phyloP scores from a whole-genome alignment of 64 coral and sea anemone genomes.

The Stichodactyla helianthus region DNA sequence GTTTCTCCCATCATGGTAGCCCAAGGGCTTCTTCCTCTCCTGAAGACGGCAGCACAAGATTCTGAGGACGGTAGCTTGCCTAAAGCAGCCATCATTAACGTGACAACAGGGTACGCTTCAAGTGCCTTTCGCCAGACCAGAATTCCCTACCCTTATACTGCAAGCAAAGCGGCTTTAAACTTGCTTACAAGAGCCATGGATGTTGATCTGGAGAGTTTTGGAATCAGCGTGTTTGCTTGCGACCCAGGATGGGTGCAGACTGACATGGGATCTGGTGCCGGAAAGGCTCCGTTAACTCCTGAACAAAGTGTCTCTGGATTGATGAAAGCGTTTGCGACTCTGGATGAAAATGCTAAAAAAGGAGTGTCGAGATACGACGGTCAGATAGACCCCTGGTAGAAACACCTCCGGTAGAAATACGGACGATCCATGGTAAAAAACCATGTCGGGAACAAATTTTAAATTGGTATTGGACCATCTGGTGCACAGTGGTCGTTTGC shows the following conservation, averaged over 20 bases:
- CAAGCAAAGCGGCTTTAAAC: conserved; percentile 57
- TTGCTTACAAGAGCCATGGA: conserved; percentile 37
- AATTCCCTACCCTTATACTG: conserved; percentile 23
- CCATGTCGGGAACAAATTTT: too few species aligned
- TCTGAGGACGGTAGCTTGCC: neutral
- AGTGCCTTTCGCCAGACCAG: neutral
- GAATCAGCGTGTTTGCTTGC: conserved; percentile 29
- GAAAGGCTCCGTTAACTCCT: conserved; percentile 19
- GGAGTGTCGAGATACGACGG: neutral
- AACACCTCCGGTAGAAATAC: neutral
- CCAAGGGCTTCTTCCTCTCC: conserved; percentile 37
- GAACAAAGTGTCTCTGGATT: conserved; percentile 35
- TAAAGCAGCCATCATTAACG: conserved; percentile 41
- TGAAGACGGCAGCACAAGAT: conserved; percentile 25
- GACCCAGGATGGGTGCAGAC: conserved; percentile 67
- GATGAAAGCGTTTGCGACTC: conserved; percentile 34
- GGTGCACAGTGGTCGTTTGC: too few species aligned
- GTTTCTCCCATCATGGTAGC: conserved; percentile 51
- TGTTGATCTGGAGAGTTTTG: conserved; percentile 44
- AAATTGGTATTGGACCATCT: too few species aligned
- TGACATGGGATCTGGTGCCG: conserved; percentile 28
- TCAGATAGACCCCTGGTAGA: neutral
- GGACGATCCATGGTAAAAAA: too few species aligned
- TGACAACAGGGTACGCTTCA: conserved; percentile 35
- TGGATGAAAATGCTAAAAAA: conserved; percentile 4